phyloP scores from a whole-genome alignment of 2,888 invertebrate genomes.

The Holacanthella duospinosa region DNA sequence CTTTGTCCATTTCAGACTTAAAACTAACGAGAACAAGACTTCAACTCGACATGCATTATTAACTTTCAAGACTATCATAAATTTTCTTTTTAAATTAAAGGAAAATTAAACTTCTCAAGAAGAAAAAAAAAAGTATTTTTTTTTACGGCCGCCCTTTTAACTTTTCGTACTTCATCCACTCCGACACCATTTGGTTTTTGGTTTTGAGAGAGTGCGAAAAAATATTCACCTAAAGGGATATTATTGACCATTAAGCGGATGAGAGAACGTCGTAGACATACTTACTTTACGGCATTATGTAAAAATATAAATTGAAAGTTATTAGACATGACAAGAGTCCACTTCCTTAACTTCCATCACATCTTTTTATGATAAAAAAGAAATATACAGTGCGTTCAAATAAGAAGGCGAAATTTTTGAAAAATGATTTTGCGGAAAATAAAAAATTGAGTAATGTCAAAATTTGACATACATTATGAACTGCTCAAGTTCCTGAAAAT shows the following conservation, averaged over 20 bases:
- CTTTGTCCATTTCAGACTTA: neutral
- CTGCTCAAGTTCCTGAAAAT: no score
- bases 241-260: no score
- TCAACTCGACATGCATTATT: slow-evolving; percentile 3
- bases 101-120: slow-evolving; percentile 4
- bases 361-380: no score
- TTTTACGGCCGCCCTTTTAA: neutral
- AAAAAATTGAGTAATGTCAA: neutral
- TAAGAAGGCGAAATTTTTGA: no score
- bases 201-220: no score
- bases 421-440: no score
- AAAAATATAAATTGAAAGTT: neutral
- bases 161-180: neutral
- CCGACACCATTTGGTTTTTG: no score
- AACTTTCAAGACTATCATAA: slow-evolving; percentile 8
- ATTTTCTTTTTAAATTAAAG: slow-evolving; percentile 7
- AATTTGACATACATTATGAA: neutral
- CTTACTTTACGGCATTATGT: neutral
- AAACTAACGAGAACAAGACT: neutral
- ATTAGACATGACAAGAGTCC: neutral
- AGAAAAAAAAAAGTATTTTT: neutral
- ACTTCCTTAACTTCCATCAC: neutral
- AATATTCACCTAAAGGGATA: no score
- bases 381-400: no score
- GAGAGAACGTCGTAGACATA: no score